Percentiles rank a stretch among this genome's conserved stretches.
These are phyloP conservation scores for Anoplopoma fimbria DNA, from an alignment of 2,113 vertebrate species.

Conservation along the genomic window DNA sequence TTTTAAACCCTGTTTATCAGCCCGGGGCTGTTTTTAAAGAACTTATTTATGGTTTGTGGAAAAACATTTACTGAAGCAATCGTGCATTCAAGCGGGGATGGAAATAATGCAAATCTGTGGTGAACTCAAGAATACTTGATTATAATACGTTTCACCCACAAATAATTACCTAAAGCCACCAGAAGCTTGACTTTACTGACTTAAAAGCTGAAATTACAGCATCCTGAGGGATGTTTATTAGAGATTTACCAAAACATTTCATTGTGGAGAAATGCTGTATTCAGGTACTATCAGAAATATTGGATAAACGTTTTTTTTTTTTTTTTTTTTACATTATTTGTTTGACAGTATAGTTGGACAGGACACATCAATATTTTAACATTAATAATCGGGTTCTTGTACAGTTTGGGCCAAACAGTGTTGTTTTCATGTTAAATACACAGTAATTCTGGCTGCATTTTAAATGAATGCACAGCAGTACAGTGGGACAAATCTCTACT, in stretches of 20 bases:
- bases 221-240: background rate
- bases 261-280: background rate
- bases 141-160: background rate
- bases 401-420: background rate
- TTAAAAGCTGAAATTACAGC: background rate
- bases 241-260: background rate
- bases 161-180: background rate
- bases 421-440: background rate
- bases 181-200: background rate
- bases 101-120: background rate
- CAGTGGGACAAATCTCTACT: too few species aligned
- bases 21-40: constrained; percentile 5
- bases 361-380: background rate
- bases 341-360: background rate
- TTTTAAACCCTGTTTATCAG: constrained; percentile 20
- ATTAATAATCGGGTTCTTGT: background rate
- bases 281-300: background rate
- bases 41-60: constrained; percentile 11
- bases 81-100: constrained; percentile 3
- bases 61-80: constrained; percentile 18
- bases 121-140: background rate
- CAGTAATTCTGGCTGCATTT: background rate
- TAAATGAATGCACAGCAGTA: background rate
- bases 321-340: background rate
- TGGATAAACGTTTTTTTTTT: background rate